These are phyloP conservation scores for Eulemur mongoz DNA, from an alignment of 2,797 vertebrate species.

Conservation along the genomic window DNA sequence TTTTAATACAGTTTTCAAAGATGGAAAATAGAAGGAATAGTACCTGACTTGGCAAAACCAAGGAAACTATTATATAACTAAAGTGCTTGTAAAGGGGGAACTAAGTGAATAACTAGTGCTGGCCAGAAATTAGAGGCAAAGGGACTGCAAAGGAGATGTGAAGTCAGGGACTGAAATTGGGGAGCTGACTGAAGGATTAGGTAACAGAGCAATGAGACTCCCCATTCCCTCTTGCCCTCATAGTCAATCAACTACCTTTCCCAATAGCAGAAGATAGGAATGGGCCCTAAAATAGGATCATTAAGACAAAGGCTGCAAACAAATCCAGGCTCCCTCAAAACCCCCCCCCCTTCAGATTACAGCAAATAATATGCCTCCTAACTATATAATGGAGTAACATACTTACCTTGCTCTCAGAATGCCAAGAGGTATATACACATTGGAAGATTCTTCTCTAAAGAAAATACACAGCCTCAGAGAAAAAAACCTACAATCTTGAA, in stretches of 20 bases:
- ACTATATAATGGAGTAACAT: neutral
- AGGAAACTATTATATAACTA: neutral
- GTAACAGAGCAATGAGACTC: neutral
- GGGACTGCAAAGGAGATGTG: neutral
- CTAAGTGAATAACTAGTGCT: neutral
- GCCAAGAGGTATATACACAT: neutral
- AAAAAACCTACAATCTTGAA: neutral
- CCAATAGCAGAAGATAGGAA: neutral
- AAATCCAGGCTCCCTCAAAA: neutral
- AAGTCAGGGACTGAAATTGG: neutral
- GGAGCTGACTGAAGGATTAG: neutral
- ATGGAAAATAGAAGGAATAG: constrained; percentile 1
- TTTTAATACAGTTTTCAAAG: neutral
- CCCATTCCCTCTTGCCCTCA: neutral
- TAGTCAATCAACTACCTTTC: neutral
- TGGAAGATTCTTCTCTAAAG: neutral
- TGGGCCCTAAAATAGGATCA: neutral
- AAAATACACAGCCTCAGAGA: neutral
- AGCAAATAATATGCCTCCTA: neutral
- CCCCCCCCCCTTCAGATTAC: neutral
- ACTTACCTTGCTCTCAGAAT: constrained; percentile 39
- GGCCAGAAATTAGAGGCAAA: constrained; percentile 2
- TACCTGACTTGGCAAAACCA: constrained; percentile 3
- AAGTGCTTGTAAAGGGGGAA: neutral
- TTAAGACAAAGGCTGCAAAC: neutral